phyloP scores from a whole-genome alignment of 1,140 invertebrate genomes.

The Chymomyza costata region DNA sequence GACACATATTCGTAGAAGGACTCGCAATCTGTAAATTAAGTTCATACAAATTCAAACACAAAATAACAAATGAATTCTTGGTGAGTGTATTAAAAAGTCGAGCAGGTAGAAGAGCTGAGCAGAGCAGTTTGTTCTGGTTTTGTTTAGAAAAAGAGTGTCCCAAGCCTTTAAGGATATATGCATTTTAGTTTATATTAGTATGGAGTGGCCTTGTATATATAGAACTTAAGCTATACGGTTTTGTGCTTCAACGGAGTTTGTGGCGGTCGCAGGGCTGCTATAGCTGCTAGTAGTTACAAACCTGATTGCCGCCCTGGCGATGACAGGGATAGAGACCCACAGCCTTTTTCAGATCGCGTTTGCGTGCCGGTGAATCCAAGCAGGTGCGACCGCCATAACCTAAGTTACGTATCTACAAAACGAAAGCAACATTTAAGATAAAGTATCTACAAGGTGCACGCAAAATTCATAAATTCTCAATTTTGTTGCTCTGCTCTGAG shows the following conservation, averaged over 20 bases:
- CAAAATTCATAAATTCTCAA: too few relatives aligned
- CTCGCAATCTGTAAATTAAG: constrained; percentile 84
- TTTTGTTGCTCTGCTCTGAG: too few relatives aligned
- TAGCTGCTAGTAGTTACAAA: constrained; percentile 75
- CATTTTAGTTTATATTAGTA: too few relatives aligned
- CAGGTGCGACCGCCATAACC: constrained; percentile 87
- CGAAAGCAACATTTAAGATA: too few relatives aligned
- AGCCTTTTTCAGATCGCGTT: constrained; percentile 92
- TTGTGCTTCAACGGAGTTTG: constrained; percentile 68
- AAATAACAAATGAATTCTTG: constrained; percentile 15
- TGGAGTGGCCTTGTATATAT: constrained; percentile 14
- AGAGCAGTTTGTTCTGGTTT: too few relatives aligned
- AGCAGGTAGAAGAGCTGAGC: too few relatives aligned
- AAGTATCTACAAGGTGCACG: too few relatives aligned
- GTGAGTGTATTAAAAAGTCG: too few relatives aligned
- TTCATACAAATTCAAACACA: constrained; percentile 26
- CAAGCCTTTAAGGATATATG: too few relatives aligned
- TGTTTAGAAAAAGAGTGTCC: too few relatives aligned
- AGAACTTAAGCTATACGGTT: constrained; percentile 38
- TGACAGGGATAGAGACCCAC: constrained; percentile 96
- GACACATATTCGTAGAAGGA: constrained; percentile 82
- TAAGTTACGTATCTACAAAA: constrained; percentile 86
- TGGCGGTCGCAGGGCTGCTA: constrained; percentile 68
- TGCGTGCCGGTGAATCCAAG: constrained; percentile 88
- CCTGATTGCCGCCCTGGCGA: constrained; percentile 96